Percentiles rank a stretch among this genome's conserved stretches.
phyloP scores from a whole-genome alignment of 2,113 vertebrate genomes.

The Scartelaos histophorus region DNA sequence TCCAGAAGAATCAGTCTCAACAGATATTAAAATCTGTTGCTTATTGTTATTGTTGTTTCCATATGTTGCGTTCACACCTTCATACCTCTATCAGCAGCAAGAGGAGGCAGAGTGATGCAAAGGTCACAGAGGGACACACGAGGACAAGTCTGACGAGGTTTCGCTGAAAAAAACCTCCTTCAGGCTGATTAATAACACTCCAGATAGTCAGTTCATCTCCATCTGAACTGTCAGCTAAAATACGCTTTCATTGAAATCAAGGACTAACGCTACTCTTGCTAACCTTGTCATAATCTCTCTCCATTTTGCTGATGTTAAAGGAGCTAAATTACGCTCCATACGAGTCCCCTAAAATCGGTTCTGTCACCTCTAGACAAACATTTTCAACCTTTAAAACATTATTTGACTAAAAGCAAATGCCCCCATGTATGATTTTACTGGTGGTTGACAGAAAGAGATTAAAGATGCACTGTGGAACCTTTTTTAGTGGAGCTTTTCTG shows the following conservation, averaged over 20 bases:
- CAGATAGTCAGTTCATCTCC: slow-evolving; percentile 26
- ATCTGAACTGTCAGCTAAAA: slow-evolving; percentile 34
- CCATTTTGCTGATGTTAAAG: not conserved
- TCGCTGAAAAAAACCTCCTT: slow-evolving; percentile 12
- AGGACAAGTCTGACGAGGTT: slow-evolving; percentile 23
- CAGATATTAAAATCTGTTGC: not conserved
- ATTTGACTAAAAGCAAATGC: too few relatives aligned
- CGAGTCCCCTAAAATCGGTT: too few relatives aligned
- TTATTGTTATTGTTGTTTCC: not conserved
- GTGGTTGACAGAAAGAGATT: too few relatives aligned
- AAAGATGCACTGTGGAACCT: too few relatives aligned
- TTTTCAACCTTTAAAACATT: too few relatives aligned
- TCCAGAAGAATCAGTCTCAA: too few relatives aligned
- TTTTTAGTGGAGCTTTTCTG: too few relatives aligned
- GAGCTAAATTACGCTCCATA: too few relatives aligned
- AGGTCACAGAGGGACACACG: slow-evolving; percentile 21
- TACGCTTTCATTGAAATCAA: slow-evolving; percentile 22
- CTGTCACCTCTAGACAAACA: too few relatives aligned
- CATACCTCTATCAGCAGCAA: not conserved
- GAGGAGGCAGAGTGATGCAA: slow-evolving; percentile 8
- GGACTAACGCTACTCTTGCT: slow-evolving; percentile 4
- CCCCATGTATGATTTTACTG: too few relatives aligned
- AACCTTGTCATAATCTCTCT: slow-evolving; percentile 14
- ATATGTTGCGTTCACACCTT: not conserved
- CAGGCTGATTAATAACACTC: slow-evolving; percentile 37